Evolutionary conservation across 2,113 vertebrate genomes (phyloP), one percentile per base, ranked within the genome.

Genomic region (Paradoxurus hermaphroditus): DNA sequence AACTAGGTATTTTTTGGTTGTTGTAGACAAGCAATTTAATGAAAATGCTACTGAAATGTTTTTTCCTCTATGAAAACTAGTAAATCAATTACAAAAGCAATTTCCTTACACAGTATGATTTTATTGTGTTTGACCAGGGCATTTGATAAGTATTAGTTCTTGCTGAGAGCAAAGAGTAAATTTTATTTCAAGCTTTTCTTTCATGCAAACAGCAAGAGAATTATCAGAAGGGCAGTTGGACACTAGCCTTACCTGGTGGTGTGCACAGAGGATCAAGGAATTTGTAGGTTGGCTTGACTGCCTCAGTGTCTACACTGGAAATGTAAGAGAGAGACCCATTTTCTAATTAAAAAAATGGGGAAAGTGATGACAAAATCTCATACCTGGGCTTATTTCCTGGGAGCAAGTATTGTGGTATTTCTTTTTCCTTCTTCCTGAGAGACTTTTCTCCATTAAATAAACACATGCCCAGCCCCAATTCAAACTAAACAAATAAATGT

Each of bases 1-100:
- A 95, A 96, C 91, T 75, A 86, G 91, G 83, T 27, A 62, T 84
- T 87, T 96, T 97, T 88, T 86, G 68, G 90, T 96, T 87, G 67
- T 96, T 97, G 89, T 84, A 97, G 98, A 98, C 93, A 98, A 98
- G 95, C 95, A 97, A 96, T 97, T 98, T 98, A 98, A 98, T 98
- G 97, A 98, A 97, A 98, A 98, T 98, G 88, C 97, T 97, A 93
- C 98, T 98, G 95, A 98, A 98, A 98, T 98, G 91, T 73, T 91
- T 98, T 98, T 98, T 98, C 96, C 94, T 97, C 53, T 72, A 92
- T 97, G 97, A 98, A 98, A 98, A 98, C 96, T 97, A 98, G 95
- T 97, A 98, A 98, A 98, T 98, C 98, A 98, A 98, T 98, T 98
- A 98, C 95, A 98, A 98, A 99, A 98, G 98, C 98, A 96, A 96